phyloP scores from a whole-genome alignment of 1,140 invertebrate species.

The Solenopsis fugax region DNA sequence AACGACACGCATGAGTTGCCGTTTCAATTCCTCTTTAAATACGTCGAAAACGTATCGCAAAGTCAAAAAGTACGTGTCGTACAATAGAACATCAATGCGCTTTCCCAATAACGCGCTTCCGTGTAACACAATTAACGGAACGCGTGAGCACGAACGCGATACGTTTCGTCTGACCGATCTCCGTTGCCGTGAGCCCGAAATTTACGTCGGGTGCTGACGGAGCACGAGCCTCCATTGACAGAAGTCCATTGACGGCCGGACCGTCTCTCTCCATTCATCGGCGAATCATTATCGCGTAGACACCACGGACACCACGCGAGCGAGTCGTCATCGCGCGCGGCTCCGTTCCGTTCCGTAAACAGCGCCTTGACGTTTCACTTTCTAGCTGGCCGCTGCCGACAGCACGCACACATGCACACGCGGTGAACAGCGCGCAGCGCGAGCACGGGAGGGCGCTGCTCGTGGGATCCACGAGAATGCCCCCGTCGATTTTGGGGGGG shows the following conservation, averaged over 20 bases:
- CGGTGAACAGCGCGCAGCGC: not conserved
- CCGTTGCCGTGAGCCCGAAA: not conserved
- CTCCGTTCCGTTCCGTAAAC: constrained; percentile 14
- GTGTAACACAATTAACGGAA: not conserved
- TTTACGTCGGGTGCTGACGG: not conserved
- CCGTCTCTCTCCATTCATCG: not conserved
- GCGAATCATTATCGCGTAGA: constrained; percentile 31
- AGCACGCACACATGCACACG: constrained; percentile 11
- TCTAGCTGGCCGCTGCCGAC: constrained; percentile 35
- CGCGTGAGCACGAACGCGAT: not conserved
- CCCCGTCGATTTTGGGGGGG: constrained; percentile 6
- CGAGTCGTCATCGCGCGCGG: constrained; percentile 17
- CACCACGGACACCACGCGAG: not conserved
- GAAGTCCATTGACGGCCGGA: not conserved
- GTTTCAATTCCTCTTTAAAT: not conserved
- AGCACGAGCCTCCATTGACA: not conserved
- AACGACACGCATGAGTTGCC: not conserved
- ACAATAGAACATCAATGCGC: not conserved
- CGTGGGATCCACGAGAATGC: constrained; percentile 12
- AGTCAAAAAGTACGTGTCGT: not conserved
- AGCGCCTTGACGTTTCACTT: constrained; percentile 58
- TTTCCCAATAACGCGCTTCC: not conserved
- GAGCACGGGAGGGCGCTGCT: constrained; percentile 11
- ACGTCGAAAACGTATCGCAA: not conserved
- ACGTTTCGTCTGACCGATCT: not conserved